These are phyloP conservation scores for Drosophila greeni DNA, from an alignment of 2,888 invertebrate genomes.

Conservation along the genomic window DNA sequence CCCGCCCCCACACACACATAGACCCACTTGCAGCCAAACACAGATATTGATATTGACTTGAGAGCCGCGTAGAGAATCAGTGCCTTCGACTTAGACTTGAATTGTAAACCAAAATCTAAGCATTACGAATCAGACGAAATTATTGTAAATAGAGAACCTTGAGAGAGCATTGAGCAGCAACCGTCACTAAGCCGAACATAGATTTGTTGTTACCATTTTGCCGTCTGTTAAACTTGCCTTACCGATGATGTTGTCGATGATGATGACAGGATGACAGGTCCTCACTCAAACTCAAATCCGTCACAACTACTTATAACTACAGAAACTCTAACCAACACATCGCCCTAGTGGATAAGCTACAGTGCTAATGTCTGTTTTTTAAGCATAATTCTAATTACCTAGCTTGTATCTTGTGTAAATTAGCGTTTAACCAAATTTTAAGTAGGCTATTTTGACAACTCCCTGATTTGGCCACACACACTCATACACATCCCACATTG, in stretches of 20 bases:
- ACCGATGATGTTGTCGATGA: constrained; percentile 37
- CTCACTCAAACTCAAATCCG: constrained; percentile 55
- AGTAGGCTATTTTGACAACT: constrained; percentile 59
- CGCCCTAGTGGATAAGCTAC: constrained; percentile 50
- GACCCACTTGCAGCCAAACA: constrained; percentile 18
- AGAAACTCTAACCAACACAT: constrained; percentile 41
- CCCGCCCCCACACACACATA: constrained; percentile 14
- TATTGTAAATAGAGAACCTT: constrained; percentile 27
- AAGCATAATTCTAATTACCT: constrained; percentile 61
- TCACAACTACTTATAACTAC: constrained; percentile 46
- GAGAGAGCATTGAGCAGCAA: constrained; percentile 49
- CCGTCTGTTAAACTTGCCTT: constrained; percentile 66
- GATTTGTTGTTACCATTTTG: constrained; percentile 47
- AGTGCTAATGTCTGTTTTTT: constrained; percentile 56
- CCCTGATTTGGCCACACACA: constrained; percentile 49
- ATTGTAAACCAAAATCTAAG: constrained; percentile 48
- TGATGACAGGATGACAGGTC: constrained; percentile 26
- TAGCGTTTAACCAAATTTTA: constrained; percentile 71
- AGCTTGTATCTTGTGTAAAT: constrained; percentile 69
- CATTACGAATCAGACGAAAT: constrained; percentile 36
- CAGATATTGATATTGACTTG: constrained; percentile 34
- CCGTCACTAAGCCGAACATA: constrained; percentile 42
- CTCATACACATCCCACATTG: constrained; percentile 33
- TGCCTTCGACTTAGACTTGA: constrained; percentile 69
- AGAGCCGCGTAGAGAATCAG: constrained; percentile 55